Base-by-base conservation (phyloP, 1,140 invertebrate genomes). In the Patella vulgata region DNA sequence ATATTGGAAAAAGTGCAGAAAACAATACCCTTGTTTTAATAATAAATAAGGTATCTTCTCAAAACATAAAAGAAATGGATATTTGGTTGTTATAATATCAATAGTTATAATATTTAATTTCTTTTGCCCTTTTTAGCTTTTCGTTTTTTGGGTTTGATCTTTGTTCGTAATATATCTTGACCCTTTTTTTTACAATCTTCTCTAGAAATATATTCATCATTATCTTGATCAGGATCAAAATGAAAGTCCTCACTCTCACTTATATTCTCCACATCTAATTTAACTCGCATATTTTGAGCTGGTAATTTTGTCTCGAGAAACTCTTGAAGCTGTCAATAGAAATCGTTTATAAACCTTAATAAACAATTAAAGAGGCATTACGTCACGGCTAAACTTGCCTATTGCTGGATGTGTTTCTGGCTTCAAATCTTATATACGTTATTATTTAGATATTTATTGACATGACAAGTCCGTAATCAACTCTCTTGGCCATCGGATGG, bases 181-280 rank as follows among this genome's bases (percentile, higher is more conserved):
- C 69, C 73, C 23, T 55, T 50, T 25, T 56, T 39, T 47, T 74
- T 74, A 31, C 71, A 68, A 17, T 68, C 70, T 8, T 74, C 73
- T 40, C 73, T 39, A n/a, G 66, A 52, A 9, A 71, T 42, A 28
- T 63, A 50, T n/a, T 67, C 70, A 8, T 74, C 73, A 31, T 74
- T 74, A 54, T 74, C 73, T 43, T 68, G 64, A 50, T 72, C 73
- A 28, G 68, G 70, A 60, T 74, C 73, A 31, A 72, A 74, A 31
- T 63, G 64, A 56, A 70, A 72, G 8, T 72, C 70, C 27, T 74
- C 72, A n/a, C 42, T 53, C 28, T 74, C 71, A 51, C 69, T 69
- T 46, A 58, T 40, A 14, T 71, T 66, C 31, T 69, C 72, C 11
- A 28, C 33, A 6, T 67, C 66, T n/a, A 71, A 30, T 11, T 50